Conservation (phyloP, 2,113 vertebrate species). For the Hyla sarda region DNA sequence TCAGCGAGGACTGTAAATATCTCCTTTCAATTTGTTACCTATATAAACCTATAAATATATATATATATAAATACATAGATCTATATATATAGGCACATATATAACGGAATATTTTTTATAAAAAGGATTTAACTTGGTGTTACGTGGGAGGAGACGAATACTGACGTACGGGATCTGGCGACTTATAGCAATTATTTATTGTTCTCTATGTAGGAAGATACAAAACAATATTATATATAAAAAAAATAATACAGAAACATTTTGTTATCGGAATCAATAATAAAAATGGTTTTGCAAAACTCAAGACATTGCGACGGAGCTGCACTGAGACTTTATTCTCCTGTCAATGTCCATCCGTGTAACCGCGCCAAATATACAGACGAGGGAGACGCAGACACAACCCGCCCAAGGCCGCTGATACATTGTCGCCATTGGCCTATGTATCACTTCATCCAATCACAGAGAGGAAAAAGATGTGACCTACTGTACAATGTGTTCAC, state of each 20-base stretch:
- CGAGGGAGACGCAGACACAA: no score
- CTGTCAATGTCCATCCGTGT: background rate
- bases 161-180: conserved; percentile 30
- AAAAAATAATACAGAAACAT: background rate
- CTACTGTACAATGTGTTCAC: no score
- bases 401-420: background rate
- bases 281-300: conserved; percentile 34
- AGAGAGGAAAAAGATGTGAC: no score
- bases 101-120: conserved; percentile 46
- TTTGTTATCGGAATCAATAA: conserved; percentile 21
- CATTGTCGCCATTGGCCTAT: background rate
- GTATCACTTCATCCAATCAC: background rate
- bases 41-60: conserved; percentile 59
- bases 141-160: conserved; percentile 8
- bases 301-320: conserved; percentile 10
- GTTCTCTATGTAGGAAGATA: conserved; percentile 40
- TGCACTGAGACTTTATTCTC: conserved; percentile 32
- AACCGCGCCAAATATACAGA: background rate
- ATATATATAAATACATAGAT: conserved; percentile 47
- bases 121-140: conserved; percentile 2
- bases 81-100: conserved; percentile 54
- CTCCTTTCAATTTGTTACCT: conserved; percentile 22
- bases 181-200: conserved; percentile 45
- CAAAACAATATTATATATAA: conserved; percentile 4
- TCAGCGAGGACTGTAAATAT: conserved; percentile 13